Percentiles rank a stretch among this genome's conserved stretches.
phyloP scores from a whole-genome alignment of 1,140 invertebrate species.

The Calliphora vicina region DNA sequence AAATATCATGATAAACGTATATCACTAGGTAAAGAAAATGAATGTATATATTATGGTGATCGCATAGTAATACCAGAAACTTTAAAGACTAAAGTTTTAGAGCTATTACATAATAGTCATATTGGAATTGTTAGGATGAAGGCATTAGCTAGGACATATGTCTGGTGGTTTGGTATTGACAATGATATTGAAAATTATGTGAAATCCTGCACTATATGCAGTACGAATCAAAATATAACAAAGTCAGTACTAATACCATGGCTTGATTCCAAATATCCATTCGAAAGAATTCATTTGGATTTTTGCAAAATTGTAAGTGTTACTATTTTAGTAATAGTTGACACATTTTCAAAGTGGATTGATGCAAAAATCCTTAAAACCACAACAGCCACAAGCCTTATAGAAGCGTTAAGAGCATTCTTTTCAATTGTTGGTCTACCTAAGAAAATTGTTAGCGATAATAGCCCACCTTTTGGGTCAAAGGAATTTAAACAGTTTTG shows the following conservation, averaged over 20 bases:
- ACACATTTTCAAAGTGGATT: too few relatives aligned
- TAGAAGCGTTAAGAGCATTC: too few relatives aligned
- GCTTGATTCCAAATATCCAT: neutral
- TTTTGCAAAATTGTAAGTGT: slow-evolving; percentile 31
- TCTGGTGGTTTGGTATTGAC: slow-evolving; percentile 36
- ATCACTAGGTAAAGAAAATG: too few relatives aligned
- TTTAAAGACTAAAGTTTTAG: slow-evolving; percentile 14
- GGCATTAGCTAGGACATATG: slow-evolving; percentile 19
- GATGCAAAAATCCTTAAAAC: too few relatives aligned
- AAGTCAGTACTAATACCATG: neutral
- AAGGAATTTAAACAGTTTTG: too few relatives aligned
- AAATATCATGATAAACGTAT: too few relatives aligned
- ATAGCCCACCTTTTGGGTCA: too few relatives aligned
- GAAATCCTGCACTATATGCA: slow-evolving; percentile 2
- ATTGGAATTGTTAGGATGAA: slow-evolving; percentile 33
- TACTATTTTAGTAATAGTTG: slow-evolving; percentile 35
- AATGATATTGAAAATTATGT: slow-evolving; percentile 11
- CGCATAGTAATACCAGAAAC: slow-evolving; percentile 29
- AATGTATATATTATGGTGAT: too few relatives aligned
- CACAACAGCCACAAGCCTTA: too few relatives aligned
- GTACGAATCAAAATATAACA: neutral
- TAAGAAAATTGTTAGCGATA: too few relatives aligned
- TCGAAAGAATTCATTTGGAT: slow-evolving; percentile 38
- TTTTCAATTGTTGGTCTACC: too few relatives aligned
- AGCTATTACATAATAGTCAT: slow-evolving; percentile 27